Evolutionary conservation across 2,113 vertebrate genomes (phyloP).

Genomic region (Taxidea taxus): DNA sequence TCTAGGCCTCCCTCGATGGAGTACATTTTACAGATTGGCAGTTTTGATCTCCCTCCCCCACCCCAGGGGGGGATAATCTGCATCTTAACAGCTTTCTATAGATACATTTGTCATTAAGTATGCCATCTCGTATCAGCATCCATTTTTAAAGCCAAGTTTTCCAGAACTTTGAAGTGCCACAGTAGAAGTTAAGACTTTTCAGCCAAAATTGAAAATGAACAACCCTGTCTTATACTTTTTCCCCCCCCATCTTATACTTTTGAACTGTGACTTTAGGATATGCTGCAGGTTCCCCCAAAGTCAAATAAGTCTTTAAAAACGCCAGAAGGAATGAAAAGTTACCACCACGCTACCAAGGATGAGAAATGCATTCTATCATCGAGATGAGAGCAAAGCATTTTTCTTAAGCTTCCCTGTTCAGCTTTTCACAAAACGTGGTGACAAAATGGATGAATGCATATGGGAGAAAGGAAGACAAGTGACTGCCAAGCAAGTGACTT

Average conservation of each 20-base stretch:
- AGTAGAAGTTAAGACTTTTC: conserved; percentile 83
- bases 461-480: conserved; percentile 11
- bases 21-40: conserved; percentile 90
- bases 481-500: conserved; percentile 56
- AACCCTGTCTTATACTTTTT: conserved; percentile 78
- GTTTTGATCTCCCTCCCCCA: conserved; percentile 88
- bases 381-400: conserved; percentile 70
- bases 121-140: conserved; percentile 87
- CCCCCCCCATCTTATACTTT: conserved; percentile 72
- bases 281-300: conserved; percentile 75
- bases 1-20: conserved; percentile 85
- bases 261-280: conserved; percentile 80
- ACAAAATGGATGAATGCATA: background rate
- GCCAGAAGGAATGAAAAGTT: conserved; percentile 72
- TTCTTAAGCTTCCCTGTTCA: conserved; percentile 65
- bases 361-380: conserved; percentile 69
- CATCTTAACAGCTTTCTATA: conserved; percentile 90
- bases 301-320: conserved; percentile 76
- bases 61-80: conserved; percentile 88
- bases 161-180: conserved; percentile 87
- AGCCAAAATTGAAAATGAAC: conserved; percentile 84
- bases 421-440: conserved; percentile 40
- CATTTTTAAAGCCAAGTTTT: conserved; percentile 86
- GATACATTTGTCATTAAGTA: conserved; percentile 91
- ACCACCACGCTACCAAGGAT: conserved; percentile 67